phyloP scores from a whole-genome alignment of 2,888 invertebrate species.

The Luffia ferchaultella region DNA sequence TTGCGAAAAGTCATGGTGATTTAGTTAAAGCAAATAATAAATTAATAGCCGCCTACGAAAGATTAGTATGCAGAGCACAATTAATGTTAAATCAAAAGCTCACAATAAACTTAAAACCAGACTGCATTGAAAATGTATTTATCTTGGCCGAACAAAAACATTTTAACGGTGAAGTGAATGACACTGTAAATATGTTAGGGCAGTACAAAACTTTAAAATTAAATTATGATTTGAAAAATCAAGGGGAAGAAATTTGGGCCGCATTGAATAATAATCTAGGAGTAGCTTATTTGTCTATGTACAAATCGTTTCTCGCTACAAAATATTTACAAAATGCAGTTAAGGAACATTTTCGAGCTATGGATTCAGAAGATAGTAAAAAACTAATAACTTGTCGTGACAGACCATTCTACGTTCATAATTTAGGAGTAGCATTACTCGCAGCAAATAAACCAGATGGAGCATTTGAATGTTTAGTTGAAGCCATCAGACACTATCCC shows the following conservation, averaged over 20 bases:
- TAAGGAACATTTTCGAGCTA: conserved; percentile 70
- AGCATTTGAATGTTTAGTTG: conserved; percentile 91
- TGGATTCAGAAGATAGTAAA: conserved; percentile 48
- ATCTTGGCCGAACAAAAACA: conserved; percentile 53
- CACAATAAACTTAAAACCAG: conserved; percentile 35
- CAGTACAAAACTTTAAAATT: conserved; percentile 42
- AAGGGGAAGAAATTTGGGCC: conserved; percentile 59
- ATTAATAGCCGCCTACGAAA: conserved; percentile 38
- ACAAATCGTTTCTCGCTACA: conserved; percentile 81
- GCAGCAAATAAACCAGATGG: conserved; percentile 81
- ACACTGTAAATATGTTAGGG: conserved; percentile 42
- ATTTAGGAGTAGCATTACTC: conserved; percentile 84
- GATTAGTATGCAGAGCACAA: conserved; percentile 45
- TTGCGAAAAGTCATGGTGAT: conserved; percentile 43
- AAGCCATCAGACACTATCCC: conserved; percentile 85
- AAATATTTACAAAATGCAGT: conserved; percentile 83
- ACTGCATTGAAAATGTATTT: conserved; percentile 52
- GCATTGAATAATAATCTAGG: conserved; percentile 83
- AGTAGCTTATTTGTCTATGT: conserved; percentile 80
- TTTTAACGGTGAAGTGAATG: conserved; percentile 47
- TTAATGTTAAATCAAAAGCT: conserved; percentile 37
- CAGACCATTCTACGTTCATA: conserved; percentile 76
- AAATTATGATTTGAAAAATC: conserved; percentile 43
- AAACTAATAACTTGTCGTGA: conserved; percentile 48
- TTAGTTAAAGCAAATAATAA: conserved; percentile 36